Evolutionary conservation across 1,140 invertebrate genomes (phyloP), one percentile per base, ranked within the genome.

Genomic region (Anastrepha ludens): DNA sequence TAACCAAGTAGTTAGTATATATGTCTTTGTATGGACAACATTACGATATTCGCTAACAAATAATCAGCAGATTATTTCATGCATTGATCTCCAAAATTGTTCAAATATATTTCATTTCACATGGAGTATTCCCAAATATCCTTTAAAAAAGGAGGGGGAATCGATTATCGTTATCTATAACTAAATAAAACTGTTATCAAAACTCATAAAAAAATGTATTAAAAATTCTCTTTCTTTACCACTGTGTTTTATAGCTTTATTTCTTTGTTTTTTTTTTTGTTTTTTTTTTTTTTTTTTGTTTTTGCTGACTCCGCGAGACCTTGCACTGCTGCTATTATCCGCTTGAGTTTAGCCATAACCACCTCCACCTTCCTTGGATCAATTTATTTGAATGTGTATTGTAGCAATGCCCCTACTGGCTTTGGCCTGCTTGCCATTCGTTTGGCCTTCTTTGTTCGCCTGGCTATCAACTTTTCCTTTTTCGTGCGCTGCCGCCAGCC

Each of bases 391-490:
- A 44, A 17, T 44, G 67, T 74, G 44, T 74, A 8, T 74, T 17
- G 15, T 74, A 47, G 67, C 62, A n/a, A 20, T 5, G 29, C 29
- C 9, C 2, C 59, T 64, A n/a, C 65, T 11, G 29, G 7, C 74
- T 55, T 55, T 81, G 15, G 74, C 74, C 17, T 55, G 17, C 47
- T 47, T 50, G 74, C 74, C 50, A 81, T 81, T 81, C 74, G 55
- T 47, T 81, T 81, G 74, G 74, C 74, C 74, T 74, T 81, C 74
- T 55, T 81, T 81, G 74, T 81, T 50, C 74, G 47, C 47, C n/a
- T 55, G 9, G 74, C 74, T 50, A 8, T 9, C 44, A 81, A 6
- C 47, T 81, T 81, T 55, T 81, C 74, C 74, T 81, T 58, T 47
- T 81, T 55, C 47, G 11, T 11, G 13, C 9, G 9, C 8, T 6